A percentile compares a stretch with the other conserved stretches of the same genome.
These are phyloP conservation scores for Drosophila navojoa DNA, from an alignment of 1,140 invertebrate genomes.

Conservation along the genomic window DNA sequence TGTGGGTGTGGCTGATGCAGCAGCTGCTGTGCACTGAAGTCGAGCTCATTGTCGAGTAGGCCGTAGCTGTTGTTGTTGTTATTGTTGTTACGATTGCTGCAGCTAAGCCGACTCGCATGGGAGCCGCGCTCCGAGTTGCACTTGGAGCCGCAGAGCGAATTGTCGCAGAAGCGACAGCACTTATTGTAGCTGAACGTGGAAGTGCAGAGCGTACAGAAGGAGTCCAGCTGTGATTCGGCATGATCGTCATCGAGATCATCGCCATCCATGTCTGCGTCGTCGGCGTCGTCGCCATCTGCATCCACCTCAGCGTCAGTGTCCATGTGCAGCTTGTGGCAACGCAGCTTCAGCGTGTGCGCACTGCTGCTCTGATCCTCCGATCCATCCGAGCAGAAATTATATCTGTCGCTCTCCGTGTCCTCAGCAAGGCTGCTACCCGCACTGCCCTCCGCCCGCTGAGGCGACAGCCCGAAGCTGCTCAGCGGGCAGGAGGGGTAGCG, in stretches of 20 bases:
- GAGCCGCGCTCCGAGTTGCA: conserved; percentile 75
- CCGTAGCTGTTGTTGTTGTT: conserved; percentile 37
- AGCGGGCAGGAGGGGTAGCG: conserved; percentile 73
- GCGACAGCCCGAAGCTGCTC: conserved; percentile 53
- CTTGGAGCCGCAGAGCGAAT: conserved; percentile 76
- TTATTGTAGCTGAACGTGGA: conserved; percentile 83
- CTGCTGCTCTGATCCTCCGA: conserved; percentile 66
- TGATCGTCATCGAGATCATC: conserved; percentile 41
- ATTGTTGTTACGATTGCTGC: conserved; percentile 34
- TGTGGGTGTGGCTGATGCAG: neutral
- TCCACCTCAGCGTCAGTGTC: conserved; percentile 36
- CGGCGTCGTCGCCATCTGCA: conserved; percentile 7
- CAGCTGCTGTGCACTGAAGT: conserved; percentile 21
- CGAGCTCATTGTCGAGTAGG: conserved; percentile 19
- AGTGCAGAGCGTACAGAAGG: conserved; percentile 81
- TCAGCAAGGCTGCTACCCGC: conserved; percentile 65
- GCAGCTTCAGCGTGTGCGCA: conserved; percentile 50
- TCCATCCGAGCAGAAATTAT: conserved; percentile 72
- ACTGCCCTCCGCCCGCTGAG: conserved; percentile 34
- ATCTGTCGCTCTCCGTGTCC: conserved; percentile 62
- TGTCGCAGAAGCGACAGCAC: conserved; percentile 77
- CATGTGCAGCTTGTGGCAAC: conserved; percentile 23
- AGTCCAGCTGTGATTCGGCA: conserved; percentile 70
- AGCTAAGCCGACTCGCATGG: conserved; percentile 61
- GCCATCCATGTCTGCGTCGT: conserved; percentile 20